Evolutionary conservation across 2,113 vertebrate species (phyloP), one percentile per base, ranked within the genome.

Genomic region (Macrotis lagotis): DNA sequence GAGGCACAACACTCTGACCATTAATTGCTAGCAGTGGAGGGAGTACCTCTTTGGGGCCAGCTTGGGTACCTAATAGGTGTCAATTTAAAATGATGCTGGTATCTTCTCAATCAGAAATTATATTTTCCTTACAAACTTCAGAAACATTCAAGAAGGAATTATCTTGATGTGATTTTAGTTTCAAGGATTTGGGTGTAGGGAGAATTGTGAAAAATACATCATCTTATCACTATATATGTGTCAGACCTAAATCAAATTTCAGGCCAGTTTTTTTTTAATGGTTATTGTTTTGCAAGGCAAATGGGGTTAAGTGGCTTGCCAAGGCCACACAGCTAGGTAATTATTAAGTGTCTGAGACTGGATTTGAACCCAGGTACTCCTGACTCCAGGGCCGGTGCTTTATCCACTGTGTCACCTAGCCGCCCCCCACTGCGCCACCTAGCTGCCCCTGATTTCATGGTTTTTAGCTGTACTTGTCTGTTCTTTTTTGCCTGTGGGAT

Each of bases 81-180:
- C 95, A 89, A 48, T 96, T 95, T 48, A 89, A 24, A 96, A 66
- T 25, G 88, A 94, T 0, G 90, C 10, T 25, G 48, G 91, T 22
- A 24, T 74, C 92, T 97, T 28, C 51, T 92, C 12, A 49, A 28
- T 95, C 74, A 94, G 24, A 96, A 31, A 93, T 90, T n/a, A 92
- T 50, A 49, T 94, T 89, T 49, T 92, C 92, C 52, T 91, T 19
- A 8, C 94, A 93, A 94, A 11, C 93, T 49, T 3, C 28, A 92
- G 9, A 93, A 10, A 44, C 88, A 47, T 44, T 48, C 1, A 4
- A 11, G 26, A 28, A 49, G 25, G 28, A 90, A 28, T 89, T 90
- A 48, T 90, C 89, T 90, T 49, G 89, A 31, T 28, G 26, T 14
- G 48, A 48, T 49, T 26, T 48, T 48, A 28, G 8, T 48, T 89